Evolutionary conservation across 2,113 vertebrate species (phyloP), one percentile per base, ranked within the genome.

Genomic region (Nicator chloris): DNA sequence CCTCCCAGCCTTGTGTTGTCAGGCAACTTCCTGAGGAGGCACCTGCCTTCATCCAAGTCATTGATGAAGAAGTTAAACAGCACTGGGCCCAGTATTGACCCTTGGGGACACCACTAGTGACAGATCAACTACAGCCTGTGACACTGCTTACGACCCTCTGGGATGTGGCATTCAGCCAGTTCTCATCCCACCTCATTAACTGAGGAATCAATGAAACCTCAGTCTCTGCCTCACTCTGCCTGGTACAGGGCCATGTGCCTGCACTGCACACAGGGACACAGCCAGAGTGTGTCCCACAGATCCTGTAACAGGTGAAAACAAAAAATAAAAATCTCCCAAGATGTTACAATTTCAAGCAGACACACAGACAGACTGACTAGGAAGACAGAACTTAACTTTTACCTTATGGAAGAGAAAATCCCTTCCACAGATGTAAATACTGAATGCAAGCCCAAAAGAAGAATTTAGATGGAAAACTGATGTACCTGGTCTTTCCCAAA

Each of bases 141-240:
- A 21, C 26, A 80, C 57, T 49, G 66, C 28, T 37, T 4, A 37
- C 0, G 2, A 4, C 17, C 9, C 31, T 20, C 35, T 50, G 35
- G 22, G 37, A 50, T 33, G 1, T 5, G 1, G 33, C 4, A 0
- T 39, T 33, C 47, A 5, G 23, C n/a, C 44, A 50, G 4, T 5
- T 71, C 42, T 14, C 35, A 64, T 37, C 6, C 7, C 26, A 54
- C 26, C 21, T 35, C 39, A 49, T 60, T 61, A 68, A 68, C 0
- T n/a, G 22, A 85, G 42, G n/a, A 39, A 57, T 61, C 61, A 65
- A 61, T 31, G 42, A 73, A 75, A 70, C 64, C n/a, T 57, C 2
- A 0, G 60, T 17, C 1, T 79, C 60, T 79, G 79, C 33, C 61
- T 44, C 50, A 13, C 33, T 61, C 51, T 57, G 51, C 15, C 2